Evolutionary conservation across 2,797 vertebrate genomes (phyloP).

Genomic region (Hippocampus kuda): DNA sequence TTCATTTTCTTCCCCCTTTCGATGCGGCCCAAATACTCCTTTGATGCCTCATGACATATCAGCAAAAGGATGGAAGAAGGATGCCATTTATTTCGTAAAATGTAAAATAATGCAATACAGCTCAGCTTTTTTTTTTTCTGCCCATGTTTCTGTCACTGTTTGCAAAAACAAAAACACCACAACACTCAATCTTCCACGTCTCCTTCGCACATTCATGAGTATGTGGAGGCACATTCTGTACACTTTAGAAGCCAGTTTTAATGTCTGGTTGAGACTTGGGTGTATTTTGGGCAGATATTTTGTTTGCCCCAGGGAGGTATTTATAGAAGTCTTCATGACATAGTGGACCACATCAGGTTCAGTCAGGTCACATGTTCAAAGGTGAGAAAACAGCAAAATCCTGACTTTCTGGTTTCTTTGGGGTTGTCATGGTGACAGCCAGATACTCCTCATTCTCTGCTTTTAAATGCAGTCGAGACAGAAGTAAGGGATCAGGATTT

Average conservation of each 20-base stretch:
- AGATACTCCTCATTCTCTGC: constrained; percentile 1
- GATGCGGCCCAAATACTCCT: neutral
- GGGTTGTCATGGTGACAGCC: constrained; percentile 24
- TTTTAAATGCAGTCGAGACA: neutral
- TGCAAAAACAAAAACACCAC: constrained; percentile 21
- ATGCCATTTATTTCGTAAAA: neutral
- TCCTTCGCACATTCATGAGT: neutral
- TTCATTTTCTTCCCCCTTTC: neutral
- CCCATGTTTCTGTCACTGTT: constrained; percentile 70
- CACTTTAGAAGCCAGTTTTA: neutral
- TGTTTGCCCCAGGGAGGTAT: neutral
- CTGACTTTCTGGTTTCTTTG: constrained; percentile 5
- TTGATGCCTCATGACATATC: neutral
- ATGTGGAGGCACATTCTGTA: neutral
- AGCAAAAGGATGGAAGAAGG: neutral
- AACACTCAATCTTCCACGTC: neutral
- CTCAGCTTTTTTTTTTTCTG: neutral
- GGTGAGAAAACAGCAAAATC: neutral
- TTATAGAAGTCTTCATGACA: neutral
- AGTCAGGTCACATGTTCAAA: neutral
- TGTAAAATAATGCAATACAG: neutral
- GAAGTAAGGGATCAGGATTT: constrained; percentile 2
- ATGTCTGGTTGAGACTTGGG: neutral
- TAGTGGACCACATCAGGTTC: constrained; percentile 10
- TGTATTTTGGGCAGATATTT: neutral